Percentiles rank a stretch among this genome's conserved stretches.
Evolutionary conservation across 2,113 vertebrate genomes (phyloP).

Genomic region (Calyptomena viridis): DNA sequence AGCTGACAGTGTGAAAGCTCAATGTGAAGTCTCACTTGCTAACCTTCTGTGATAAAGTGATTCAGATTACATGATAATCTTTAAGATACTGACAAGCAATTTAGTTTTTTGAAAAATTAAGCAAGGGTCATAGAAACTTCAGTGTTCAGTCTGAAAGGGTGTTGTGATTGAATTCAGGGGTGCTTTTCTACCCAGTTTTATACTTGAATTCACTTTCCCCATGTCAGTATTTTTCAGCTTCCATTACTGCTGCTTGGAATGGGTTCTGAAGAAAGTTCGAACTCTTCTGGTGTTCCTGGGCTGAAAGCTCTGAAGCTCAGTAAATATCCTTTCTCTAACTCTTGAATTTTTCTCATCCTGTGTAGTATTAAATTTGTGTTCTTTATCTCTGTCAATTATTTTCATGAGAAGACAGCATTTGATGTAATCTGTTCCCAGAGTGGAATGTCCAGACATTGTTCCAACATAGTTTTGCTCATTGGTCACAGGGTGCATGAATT

Average conservation of each 20-base stretch:
- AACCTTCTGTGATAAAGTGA: neutral
- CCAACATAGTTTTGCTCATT: neutral
- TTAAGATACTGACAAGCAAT: slow-evolving; percentile 12
- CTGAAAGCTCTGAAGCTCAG: neutral
- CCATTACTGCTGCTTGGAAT: neutral
- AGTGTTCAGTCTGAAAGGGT: neutral
- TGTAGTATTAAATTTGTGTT: slow-evolving; percentile 30
- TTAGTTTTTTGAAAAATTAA: slow-evolving; percentile 28
- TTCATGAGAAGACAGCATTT: neutral
- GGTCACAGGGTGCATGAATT: neutral
- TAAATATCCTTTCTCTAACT: neutral
- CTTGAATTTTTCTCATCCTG: neutral
- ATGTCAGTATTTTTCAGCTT: neutral
- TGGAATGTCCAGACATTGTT: neutral
- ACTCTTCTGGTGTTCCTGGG: neutral
- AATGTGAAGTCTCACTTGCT: neutral
- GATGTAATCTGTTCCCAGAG: neutral
- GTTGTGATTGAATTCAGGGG: neutral
- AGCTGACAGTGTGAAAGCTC: neutral
- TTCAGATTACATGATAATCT: neutral
- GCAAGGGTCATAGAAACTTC: neutral
- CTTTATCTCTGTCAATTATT: slow-evolving; percentile 21
- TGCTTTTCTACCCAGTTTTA: neutral
- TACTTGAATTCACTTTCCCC: neutral
- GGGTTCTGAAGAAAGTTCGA: neutral